Base-by-base conservation (phyloP, 53 echinoderm and acorn worm genomes). In the Patiria pectinifera region DNA sequence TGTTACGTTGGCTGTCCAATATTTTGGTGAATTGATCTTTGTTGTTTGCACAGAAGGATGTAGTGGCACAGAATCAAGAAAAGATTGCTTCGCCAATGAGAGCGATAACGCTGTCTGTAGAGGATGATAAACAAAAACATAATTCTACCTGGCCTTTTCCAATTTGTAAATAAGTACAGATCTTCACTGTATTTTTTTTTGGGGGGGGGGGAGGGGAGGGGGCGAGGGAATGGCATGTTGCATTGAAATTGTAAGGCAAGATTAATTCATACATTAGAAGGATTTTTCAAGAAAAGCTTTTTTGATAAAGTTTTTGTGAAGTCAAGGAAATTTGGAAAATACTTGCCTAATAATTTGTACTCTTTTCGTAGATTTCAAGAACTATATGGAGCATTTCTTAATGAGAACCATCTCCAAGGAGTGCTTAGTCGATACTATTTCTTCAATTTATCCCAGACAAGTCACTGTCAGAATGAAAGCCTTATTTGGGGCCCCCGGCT, bases 91-190 rank as follows among this genome's bases (percentile, higher is more conserved):
- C 21, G 43, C 21, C 69, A 62, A 45, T 82, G 62, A 83, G 10
- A 21, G 62, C 18, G 25, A 69, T 71, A 47, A 48, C 49, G 25
- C 62, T 77, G 59, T 80, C 46, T 60, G 81, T 77, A 81, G 76
- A 83, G 92, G 92, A 86, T 92, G 92, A 92, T 92, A 87, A 92
- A 86, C 78, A 86, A 71, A 80, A 77, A 47, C 46, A 59, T 92
- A 23, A 80, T 92, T 86, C 86, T 92, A 92, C 92, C 92, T 92
- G 92, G 92, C 92, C 92, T 92, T 92, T 86, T 76, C 63, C 44
- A 18, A 18, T 74, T 14, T 2, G 11, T 78, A 45, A 45, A 35
- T 9, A 78, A 11, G 11, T 78, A 45, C 12, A 44, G 3, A 53
- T 18, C 12, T 78, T 9, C 79, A 45, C 0, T 7, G 12, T 78